Evolutionary conservation across 2,888 invertebrate species (phyloP).

Genomic region (Pediacus dermestoides): DNA sequence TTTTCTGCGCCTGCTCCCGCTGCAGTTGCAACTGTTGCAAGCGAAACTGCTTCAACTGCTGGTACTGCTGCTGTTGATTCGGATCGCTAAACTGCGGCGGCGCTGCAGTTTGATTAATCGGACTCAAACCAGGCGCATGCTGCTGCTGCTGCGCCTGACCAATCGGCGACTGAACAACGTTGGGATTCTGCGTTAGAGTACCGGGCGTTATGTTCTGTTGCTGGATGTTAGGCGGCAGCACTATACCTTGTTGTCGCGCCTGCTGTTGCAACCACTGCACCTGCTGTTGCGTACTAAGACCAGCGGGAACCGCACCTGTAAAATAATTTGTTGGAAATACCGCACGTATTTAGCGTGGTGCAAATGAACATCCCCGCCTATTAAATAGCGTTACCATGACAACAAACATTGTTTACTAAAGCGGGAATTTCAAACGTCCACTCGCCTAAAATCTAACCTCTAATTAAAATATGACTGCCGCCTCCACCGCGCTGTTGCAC

Average conservation of each 20-base stretch:
- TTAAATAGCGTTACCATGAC: too few relatives aligned
- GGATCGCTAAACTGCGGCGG: constrained; percentile 35
- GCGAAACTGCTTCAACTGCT: constrained; percentile 50
- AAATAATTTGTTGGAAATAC: too few relatives aligned
- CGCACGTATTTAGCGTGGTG: too few relatives aligned
- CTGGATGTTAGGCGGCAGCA: constrained; percentile 44
- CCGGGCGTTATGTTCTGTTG: constrained; percentile 38
- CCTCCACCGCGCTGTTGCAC: constrained; percentile 52
- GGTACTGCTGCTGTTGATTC: constrained; percentile 37
- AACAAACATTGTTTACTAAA: too few relatives aligned
- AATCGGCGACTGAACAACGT: constrained; percentile 15
- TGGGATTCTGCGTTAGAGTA: constrained; percentile 16
- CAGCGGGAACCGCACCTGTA: constrained; percentile 44
- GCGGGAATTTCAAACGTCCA: too few relatives aligned
- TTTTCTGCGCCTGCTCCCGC: constrained; percentile 38
- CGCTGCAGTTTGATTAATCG: constrained; percentile 36
- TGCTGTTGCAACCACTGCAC: constrained; percentile 50
- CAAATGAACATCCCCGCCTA: too few relatives aligned
- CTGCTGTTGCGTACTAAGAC: constrained; percentile 48
- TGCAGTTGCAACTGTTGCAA: constrained; percentile 58
- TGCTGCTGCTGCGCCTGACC: constrained; percentile 17
- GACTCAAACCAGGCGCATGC: constrained; percentile 43
- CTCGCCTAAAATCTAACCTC: constrained; percentile 34
- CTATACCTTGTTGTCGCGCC: constrained; percentile 47
- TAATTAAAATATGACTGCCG: constrained; percentile 44